Base-by-base conservation (phyloP, 2,113 vertebrate genomes). In the Holacanthus passer region DNA sequence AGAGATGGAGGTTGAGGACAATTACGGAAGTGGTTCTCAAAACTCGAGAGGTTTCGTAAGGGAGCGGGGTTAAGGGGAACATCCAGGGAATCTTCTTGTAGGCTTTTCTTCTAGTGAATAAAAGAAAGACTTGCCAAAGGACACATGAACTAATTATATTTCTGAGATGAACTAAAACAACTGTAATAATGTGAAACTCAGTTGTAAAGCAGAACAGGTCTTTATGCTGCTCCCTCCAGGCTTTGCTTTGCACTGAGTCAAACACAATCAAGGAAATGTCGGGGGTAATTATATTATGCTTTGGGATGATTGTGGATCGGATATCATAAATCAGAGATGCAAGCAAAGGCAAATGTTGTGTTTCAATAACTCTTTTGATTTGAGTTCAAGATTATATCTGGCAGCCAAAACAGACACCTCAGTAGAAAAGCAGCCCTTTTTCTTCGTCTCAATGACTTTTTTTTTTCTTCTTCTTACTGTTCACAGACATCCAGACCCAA, bases 121-220 rank as follows among this genome's bases (percentile, higher is more conserved):
- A 32, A 77, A 47, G 5, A 66, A 52, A 77, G 68, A 56, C 27
- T 80, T 64, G 71, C 76, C 58, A 64, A 70, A 72, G 81, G 74
- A 89, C 52, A 66, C 43, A 4, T 64, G 37, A 63, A 67, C 39
- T 85, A 81, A 86, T 91, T 81, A 52, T 52, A 63, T 86, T 89
- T 90, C 77, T 73, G 29, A 89, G 76, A 85, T 87, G 67, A 88
- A 85, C 60, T 88, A 85, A 84, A 87, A 85, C 70, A 78, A 56
- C 56, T 85, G 82, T 82, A 87, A 87, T 87, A 83, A 81, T 90
- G 67, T 87, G 88, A 92, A 92, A 88, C 85, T 41, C 50, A 69
- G 35, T 82, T 48, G 71, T 82, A 81, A 88, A 83, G 71, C 75
- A 81, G 66, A 74, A 27, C 72, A 89, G 79, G 62, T 82, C 77